These are phyloP conservation scores for Brachionichthys hirsutus DNA, from an alignment of 2,113 vertebrate species.

Conservation along the genomic window DNA sequence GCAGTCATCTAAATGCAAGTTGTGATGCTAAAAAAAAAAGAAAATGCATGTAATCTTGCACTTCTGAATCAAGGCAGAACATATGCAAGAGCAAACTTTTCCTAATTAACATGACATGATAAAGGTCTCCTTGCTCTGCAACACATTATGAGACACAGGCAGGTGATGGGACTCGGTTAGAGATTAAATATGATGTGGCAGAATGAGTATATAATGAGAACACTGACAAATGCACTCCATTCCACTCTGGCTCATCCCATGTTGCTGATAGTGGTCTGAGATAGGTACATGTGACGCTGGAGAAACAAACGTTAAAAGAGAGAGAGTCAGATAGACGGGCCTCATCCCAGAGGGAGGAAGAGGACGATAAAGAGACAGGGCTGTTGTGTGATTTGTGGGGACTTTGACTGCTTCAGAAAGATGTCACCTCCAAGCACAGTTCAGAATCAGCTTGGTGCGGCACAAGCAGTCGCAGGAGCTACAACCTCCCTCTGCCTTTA, in stretches of 20 bases:
- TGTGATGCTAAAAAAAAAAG: no score
- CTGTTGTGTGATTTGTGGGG: slow-evolving; percentile 66
- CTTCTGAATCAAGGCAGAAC: background rate
- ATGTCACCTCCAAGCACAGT: slow-evolving; percentile 67
- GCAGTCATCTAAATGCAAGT: background rate
- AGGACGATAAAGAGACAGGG: slow-evolving; percentile 25
- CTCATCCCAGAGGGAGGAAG: slow-evolving; percentile 29
- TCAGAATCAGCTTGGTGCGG: slow-evolving; percentile 40
- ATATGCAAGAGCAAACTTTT: background rate
- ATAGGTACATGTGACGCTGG: slow-evolving; percentile 44
- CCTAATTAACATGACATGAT: no score
- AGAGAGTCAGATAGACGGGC: slow-evolving; percentile 24
- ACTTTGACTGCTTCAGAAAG: slow-evolving; percentile 68
- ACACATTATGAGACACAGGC: slow-evolving; percentile 12
- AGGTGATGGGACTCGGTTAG: slow-evolving; percentile 9
- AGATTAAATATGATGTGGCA: slow-evolving; percentile 43
- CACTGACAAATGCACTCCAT: slow-evolving; percentile 54
- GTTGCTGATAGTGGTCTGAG: slow-evolving; percentile 17
- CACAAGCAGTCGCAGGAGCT: slow-evolving; percentile 46
- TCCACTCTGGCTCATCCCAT: slow-evolving; percentile 14
- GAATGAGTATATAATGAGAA: slow-evolving; percentile 41
- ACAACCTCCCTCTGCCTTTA: slow-evolving; percentile 28
- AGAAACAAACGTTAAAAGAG: slow-evolving; percentile 17
- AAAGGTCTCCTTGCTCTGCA: slow-evolving; percentile 5
- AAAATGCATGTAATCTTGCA: background rate